Percentiles rank a stretch among this genome's conserved stretches.
These are phyloP conservation scores for Phragmatobia fuliginosa DNA, from an alignment of 2,888 invertebrate species.

Conservation along the genomic window DNA sequence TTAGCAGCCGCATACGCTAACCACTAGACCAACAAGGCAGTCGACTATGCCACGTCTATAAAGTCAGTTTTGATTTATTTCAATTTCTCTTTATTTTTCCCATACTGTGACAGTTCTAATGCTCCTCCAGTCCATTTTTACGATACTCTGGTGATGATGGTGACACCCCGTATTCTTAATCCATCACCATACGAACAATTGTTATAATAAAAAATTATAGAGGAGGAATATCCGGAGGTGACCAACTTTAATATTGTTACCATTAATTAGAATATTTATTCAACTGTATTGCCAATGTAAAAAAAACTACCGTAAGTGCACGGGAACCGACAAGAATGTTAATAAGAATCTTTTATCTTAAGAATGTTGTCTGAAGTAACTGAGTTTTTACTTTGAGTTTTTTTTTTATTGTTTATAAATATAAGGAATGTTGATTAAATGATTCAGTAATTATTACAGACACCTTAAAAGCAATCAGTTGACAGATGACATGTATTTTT, in stretches of 20 bases:
- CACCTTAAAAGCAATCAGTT: not conserved
- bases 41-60: too few relatives aligned
- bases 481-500: not conserved
- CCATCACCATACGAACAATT: too few relatives aligned
- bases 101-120: too few relatives aligned
- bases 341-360: not conserved
- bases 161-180: too few relatives aligned
- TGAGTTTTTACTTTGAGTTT: not conserved
- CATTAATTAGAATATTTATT: constrained; percentile 4
- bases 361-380: constrained; percentile 1
- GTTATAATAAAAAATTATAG: too few relatives aligned
- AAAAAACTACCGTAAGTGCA: not conserved
- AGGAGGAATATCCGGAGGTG: too few relatives aligned
- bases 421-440: not conserved
- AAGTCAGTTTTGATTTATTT: too few relatives aligned
- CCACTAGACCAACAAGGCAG: too few relatives aligned
- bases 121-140: too few relatives aligned
- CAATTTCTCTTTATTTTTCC: too few relatives aligned
- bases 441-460: not conserved
- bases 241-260: not conserved
- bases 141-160: too few relatives aligned
- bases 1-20: too few relatives aligned
- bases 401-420: not conserved
- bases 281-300: constrained; percentile 2
- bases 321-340: not conserved